Base-by-base conservation (phyloP, 2,113 vertebrate species). In the Etia nguti region DNA sequence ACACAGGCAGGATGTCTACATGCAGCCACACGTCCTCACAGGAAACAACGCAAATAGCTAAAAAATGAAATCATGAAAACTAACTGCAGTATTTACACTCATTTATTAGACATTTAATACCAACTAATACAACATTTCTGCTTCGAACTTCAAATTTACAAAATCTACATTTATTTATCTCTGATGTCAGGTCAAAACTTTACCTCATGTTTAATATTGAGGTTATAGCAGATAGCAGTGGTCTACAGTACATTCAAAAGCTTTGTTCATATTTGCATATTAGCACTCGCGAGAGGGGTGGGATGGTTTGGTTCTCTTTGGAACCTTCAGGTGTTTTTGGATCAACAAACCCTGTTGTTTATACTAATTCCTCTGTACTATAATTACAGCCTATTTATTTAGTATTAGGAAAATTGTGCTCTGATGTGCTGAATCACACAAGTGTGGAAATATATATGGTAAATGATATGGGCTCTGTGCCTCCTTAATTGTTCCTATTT, bases 1-100 rank as follows among this genome's bases (percentile, higher is more conserved):
- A 82, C 79, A 92, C 87, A 85, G 86, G 62, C 90, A 95, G 94
- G 95, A 95, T 91, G 92, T 95, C 83, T 93, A 90, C 95, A 65
- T 92, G 95, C 91, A 89, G 89, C 75, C 86, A 89, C 95, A 96
- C 7, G 88, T 94, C 94, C 88, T 89, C 46, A 59, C 62, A 79
- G 90, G 92, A 95, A 94, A 95, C 90, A 86, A 92, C 81, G 90
- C 89, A 87, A 92, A 84, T 75, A 83, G 80, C 60, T 92, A 84
- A 82, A 88, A 94, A 93, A 89, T 90, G 68, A 89, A 92, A 91
- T 95, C 80, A 90, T 50, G 34, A 88, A 85, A 60, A 77, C 81
- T 56, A 82, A 65, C 65, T 34, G 59, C 36, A 70, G 77, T 62
- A 18, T 62, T n/a, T 77, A n/a, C 2, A 0, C 1, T 77, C 4